A percentile compares a stretch with the other conserved stretches of the same genome.
Conservation (phyloP, 2,113 vertebrate genomes). For the Phocoena phocoena region DNA sequence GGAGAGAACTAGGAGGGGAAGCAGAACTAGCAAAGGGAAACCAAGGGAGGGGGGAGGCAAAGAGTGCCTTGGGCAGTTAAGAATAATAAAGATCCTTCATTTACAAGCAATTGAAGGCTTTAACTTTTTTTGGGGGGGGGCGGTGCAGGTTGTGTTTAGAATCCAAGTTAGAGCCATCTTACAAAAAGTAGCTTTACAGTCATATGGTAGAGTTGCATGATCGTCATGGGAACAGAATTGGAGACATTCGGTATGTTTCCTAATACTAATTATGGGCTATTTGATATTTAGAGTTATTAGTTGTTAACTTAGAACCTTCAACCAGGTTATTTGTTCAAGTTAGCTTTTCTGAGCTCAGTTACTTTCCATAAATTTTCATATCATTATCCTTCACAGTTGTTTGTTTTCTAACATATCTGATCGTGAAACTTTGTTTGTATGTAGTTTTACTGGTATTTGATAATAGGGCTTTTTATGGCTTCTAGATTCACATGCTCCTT, state of each 20-base stretch:
- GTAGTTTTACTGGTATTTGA: not conserved
- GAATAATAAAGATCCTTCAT: not conserved
- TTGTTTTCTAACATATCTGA: not conserved
- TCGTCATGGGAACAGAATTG: not conserved
- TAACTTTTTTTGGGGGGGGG: not conserved
- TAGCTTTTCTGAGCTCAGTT: not conserved
- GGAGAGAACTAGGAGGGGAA: not conserved
- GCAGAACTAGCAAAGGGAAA: not conserved
- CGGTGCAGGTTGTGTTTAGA: too few relatives aligned
- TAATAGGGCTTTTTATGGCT: not conserved
- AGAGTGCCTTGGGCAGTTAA: not conserved
- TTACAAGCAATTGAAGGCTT: not conserved
- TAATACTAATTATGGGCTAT: not conserved
- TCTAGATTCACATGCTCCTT: not conserved
- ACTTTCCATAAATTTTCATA: not conserved
- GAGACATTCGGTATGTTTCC: not conserved
- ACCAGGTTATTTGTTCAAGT: constrained; percentile 36
- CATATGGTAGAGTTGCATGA: not conserved
- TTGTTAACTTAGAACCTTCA: constrained; percentile 23
- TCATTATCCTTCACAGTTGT: not conserved
- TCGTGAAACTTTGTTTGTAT: not conserved
- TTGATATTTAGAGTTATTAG: constrained; percentile 26
- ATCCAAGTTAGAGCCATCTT: not conserved
- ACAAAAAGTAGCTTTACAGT: not conserved
- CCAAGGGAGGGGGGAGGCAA: not conserved